Percentiles rank a stretch among this genome's conserved stretches.
These are phyloP conservation scores for Sebastes flavidus DNA, from an alignment of 2,797 vertebrate species.

Conservation along the genomic window DNA sequence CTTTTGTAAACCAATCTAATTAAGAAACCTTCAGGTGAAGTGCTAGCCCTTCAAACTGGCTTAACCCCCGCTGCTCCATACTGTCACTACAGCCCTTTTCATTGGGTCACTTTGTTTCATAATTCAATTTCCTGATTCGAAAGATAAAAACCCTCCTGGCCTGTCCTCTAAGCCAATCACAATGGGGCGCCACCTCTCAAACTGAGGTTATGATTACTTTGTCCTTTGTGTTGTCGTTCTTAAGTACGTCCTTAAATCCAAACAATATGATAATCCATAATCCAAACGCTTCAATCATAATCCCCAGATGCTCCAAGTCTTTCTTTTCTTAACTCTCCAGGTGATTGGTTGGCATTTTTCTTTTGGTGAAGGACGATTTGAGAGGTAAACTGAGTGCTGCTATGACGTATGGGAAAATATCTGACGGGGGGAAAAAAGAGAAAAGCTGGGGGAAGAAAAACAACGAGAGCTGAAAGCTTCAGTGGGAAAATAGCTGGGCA, in stretches of 20 bases:
- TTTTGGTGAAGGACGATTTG: constrained; percentile 24
- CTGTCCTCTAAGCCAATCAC: constrained; percentile 47
- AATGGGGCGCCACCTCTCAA: constrained; percentile 34
- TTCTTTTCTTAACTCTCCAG: constrained; percentile 32
- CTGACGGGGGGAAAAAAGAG: background rate
- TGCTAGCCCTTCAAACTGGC: constrained; percentile 54
- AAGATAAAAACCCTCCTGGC: constrained; percentile 46
- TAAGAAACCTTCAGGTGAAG: constrained; percentile 67
- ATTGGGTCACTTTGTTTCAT: constrained; percentile 56
- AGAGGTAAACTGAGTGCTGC: constrained; percentile 15
- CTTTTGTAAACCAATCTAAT: constrained; percentile 64
- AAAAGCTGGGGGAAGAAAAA: constrained; percentile 19
- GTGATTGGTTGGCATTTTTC: constrained; percentile 31
- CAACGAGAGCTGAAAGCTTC: constrained; percentile 31
- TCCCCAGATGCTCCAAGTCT: constrained; percentile 36
- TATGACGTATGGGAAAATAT: constrained; percentile 9
- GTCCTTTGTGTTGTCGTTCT: constrained; percentile 56
- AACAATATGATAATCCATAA: constrained; percentile 63
- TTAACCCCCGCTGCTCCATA: constrained; percentile 51
- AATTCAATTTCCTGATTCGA: constrained; percentile 62
- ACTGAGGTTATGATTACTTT: constrained; percentile 56
- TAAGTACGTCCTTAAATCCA: constrained; percentile 46
- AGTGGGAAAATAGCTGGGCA: constrained; percentile 32
- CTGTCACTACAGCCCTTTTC: constrained; percentile 50
- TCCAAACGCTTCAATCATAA: constrained; percentile 51